Percentiles rank a stretch among this genome's conserved stretches.
Conservation (phyloP, 2,113 vertebrate genomes). For the Zonotrichia leucophrys region DNA sequence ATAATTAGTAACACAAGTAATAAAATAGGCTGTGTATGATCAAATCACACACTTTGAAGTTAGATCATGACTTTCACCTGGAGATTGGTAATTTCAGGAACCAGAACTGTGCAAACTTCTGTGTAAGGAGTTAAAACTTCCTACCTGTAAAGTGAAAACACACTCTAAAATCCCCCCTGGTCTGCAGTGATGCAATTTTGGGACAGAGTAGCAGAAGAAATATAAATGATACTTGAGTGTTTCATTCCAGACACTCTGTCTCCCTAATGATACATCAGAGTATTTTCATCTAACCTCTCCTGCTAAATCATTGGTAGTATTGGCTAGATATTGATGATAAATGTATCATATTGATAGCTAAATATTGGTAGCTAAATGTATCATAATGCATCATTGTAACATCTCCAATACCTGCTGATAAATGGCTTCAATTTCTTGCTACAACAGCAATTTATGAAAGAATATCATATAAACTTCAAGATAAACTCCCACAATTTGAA, state of each 20-base stretch:
- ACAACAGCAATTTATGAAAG: constrained; percentile 67
- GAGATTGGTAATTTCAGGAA: neutral
- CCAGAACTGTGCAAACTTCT: neutral
- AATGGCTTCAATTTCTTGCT: constrained; percentile 68
- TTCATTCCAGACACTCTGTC: constrained; percentile 45
- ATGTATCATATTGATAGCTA: constrained; percentile 68
- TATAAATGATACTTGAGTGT: constrained; percentile 40
- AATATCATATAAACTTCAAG: constrained; percentile 65
- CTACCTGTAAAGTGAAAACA: neutral
- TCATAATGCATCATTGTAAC: constrained; percentile 67
- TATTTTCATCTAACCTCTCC: constrained; percentile 53
- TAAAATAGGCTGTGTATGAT: neutral
- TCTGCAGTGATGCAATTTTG: constrained; percentile 19
- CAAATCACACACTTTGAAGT: neutral
- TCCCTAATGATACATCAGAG: constrained; percentile 62
- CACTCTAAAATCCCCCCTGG: neutral
- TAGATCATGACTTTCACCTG: neutral
- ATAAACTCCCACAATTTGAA: constrained; percentile 63
- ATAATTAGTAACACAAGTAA: neutral
- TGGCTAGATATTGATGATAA: constrained; percentile 66
- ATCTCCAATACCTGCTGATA: constrained; percentile 60
- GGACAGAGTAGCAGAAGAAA: constrained; percentile 18
- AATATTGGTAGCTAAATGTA: constrained; percentile 68
- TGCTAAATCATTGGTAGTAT: constrained; percentile 63
- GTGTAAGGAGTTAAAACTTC: neutral